Evolutionary conservation across 2,888 invertebrate species (phyloP).

Genomic region (Mamestra brassicae): DNA sequence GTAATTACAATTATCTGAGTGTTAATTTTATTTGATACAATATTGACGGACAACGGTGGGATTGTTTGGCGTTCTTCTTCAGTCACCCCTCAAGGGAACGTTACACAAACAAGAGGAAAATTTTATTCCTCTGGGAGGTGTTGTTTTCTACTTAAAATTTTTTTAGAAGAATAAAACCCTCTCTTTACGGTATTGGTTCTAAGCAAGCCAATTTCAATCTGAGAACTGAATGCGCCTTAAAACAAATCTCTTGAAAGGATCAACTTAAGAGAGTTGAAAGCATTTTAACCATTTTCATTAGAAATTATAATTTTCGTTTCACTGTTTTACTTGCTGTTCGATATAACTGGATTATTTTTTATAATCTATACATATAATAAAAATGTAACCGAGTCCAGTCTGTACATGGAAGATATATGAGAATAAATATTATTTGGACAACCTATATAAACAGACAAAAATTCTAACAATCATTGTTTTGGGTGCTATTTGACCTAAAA

Average conservation of each 20-base stretch:
- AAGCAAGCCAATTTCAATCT: constrained; percentile 31
- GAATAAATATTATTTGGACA: too few species aligned
- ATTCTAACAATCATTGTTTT: too few species aligned
- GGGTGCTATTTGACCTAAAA: too few species aligned
- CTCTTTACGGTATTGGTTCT: constrained; percentile 32
- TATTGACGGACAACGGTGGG: constrained; percentile 12
- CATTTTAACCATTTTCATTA: constrained; percentile 4
- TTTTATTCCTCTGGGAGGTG: constrained; percentile 2
- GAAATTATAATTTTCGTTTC: neutral
- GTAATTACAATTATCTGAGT: constrained; percentile 24
- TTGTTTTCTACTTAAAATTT: constrained; percentile 24
- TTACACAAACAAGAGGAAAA: constrained; percentile 30
- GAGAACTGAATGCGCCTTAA: constrained; percentile 19
- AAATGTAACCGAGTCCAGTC: too few species aligned
- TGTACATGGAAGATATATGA: too few species aligned
- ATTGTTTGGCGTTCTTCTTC: constrained; percentile 11
- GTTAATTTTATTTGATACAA: constrained; percentile 21
- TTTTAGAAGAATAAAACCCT: constrained; percentile 15
- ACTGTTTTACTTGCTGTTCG: neutral
- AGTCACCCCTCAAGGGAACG: constrained; percentile 22
- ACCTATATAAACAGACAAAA: too few species aligned
- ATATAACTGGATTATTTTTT: neutral
- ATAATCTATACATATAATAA: too few species aligned
- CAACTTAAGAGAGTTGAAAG: constrained; percentile 8
- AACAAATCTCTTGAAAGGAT: constrained; percentile 39